These are phyloP conservation scores for Drosophila heteroneura DNA, from an alignment of 2,888 invertebrate genomes.

Conservation along the genomic window DNA sequence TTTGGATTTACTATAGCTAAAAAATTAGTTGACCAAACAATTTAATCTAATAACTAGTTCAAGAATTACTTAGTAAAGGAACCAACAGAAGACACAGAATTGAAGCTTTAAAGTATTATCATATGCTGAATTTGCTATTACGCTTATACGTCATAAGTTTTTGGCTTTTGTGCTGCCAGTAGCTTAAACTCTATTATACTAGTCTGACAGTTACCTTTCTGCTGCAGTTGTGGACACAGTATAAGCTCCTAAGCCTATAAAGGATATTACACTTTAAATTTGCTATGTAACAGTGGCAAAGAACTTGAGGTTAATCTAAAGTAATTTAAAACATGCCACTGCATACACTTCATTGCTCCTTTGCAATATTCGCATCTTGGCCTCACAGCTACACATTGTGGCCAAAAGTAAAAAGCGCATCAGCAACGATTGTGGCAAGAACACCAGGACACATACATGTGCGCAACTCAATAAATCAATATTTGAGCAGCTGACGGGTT, in stretches of 20 bases:
- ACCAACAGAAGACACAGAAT: background rate
- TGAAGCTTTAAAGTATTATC: slow-evolving; percentile 21
- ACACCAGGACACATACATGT: slow-evolving; percentile 40
- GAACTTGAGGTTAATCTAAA: slow-evolving; percentile 60
- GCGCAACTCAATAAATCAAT: slow-evolving; percentile 77
- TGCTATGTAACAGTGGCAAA: slow-evolving; percentile 34
- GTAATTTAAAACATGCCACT: slow-evolving; percentile 46
- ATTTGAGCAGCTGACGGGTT: slow-evolving; percentile 52
- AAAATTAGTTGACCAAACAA: background rate
- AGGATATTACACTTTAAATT: slow-evolving; percentile 70
- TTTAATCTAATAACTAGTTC: background rate
- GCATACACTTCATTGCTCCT: slow-evolving; percentile 9
- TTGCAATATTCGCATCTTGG: slow-evolving; percentile 11
- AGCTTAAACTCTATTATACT: slow-evolving; percentile 23
- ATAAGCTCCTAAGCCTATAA: slow-evolving; percentile 52
- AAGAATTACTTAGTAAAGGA: background rate
- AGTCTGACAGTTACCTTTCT: slow-evolving; percentile 33
- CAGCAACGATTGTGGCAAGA: slow-evolving; percentile 25
- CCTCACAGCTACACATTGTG: slow-evolving; percentile 29
- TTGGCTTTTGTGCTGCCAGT: slow-evolving; percentile 39
- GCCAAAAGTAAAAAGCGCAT: slow-evolving; percentile 29
- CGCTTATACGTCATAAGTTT: slow-evolving; percentile 44
- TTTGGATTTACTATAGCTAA: background rate
- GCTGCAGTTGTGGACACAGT: slow-evolving; percentile 45
- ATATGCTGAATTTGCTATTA: slow-evolving; percentile 19